phyloP scores from a whole-genome alignment of 1,140 invertebrate genomes.

The Macrostomum lignano region DNA sequence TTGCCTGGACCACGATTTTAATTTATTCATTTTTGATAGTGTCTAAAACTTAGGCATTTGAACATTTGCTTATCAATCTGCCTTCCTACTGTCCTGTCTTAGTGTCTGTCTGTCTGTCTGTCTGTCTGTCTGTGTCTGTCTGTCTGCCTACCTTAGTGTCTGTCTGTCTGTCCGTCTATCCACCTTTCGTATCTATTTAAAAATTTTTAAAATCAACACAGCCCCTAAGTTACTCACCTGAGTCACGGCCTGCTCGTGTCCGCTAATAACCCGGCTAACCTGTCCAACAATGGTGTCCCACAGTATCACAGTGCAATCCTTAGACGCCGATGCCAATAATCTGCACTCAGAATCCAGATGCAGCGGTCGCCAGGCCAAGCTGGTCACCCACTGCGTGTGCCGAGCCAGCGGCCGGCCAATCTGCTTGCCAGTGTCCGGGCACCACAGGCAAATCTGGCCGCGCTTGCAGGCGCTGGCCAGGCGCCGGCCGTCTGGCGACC shows the following conservation, averaged over 20 bases:
- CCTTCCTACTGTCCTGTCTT: too few species aligned
- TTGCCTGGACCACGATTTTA: too few species aligned
- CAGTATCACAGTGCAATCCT: constrained; percentile 66
- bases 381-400: constrained; percentile 77
- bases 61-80: too few species aligned
- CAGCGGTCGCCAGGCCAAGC: constrained; percentile 70
- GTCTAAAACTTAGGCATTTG: too few species aligned
- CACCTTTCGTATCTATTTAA: too few species aligned
- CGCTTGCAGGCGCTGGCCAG: constrained; percentile 81
- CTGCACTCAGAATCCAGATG: constrained; percentile 52
- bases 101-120: too few species aligned
- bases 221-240: too few species aligned
- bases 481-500: constrained; percentile 67
- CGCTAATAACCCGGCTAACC: constrained; percentile 35
- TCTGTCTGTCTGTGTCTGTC: too few species aligned
- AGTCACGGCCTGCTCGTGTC: constrained; percentile 66
- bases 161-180: too few species aligned
- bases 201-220: too few species aligned
- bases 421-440: constrained; percentile 57
- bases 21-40: too few species aligned
- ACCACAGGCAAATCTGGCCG: constrained; percentile 65
- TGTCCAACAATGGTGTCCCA: constrained; percentile 57
- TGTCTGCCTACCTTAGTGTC: too few species aligned
- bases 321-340: constrained; percentile 52
- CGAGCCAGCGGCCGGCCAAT: constrained; percentile 44